These are phyloP conservation scores for Epinotia demarniana DNA, from an alignment of 2,888 invertebrate species.

Conservation along the genomic window DNA sequence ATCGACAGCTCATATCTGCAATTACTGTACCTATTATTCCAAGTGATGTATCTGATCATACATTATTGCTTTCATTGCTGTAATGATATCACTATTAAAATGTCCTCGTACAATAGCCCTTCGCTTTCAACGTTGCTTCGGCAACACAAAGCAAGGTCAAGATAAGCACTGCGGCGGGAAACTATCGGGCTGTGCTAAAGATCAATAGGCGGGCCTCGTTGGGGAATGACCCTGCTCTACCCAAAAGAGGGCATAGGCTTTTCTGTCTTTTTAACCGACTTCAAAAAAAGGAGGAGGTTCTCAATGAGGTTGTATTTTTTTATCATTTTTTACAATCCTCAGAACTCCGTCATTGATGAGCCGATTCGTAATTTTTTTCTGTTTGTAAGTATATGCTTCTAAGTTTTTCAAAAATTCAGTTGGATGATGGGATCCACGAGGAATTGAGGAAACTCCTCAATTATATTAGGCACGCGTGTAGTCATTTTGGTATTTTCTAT, in stretches of 20 bases:
- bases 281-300: no score
- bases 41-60: neutral
- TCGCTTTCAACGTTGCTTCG: constrained; percentile 25
- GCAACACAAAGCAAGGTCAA: constrained; percentile 37
- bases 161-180: constrained; percentile 30
- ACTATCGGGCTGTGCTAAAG: constrained; percentile 24
- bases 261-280: neutral
- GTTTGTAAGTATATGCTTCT: no score
- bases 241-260: constrained; percentile 2
- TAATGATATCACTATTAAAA: neutral
- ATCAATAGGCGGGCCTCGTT: constrained; percentile 21
- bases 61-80: neutral
- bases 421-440: no score
- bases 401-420: no score
- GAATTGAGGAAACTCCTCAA: no score
- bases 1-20: neutral
- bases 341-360: no score
- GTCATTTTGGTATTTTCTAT: no score
- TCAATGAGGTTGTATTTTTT: no score
- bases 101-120: neutral
- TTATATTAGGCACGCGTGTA: no score
- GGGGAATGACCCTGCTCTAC: constrained; percentile 31
- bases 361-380: no score
- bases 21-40: neutral
- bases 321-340: no score